Evolutionary conservation across 2,888 invertebrate species (phyloP), one percentile per base, ranked within the genome.

Genomic region (Calephelis perditalis): DNA sequence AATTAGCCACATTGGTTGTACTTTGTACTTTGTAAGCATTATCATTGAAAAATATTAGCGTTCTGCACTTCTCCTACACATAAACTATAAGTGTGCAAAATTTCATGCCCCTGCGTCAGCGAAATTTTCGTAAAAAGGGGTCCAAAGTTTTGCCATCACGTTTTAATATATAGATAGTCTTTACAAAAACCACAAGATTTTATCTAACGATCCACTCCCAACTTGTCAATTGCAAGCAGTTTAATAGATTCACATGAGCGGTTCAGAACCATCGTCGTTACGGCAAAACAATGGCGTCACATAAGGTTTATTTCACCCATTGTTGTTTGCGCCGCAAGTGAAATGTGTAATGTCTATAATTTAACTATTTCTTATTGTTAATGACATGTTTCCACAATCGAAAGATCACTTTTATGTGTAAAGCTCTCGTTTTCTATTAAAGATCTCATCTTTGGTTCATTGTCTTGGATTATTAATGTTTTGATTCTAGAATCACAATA

Each of bases 321-420:
- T 49, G 49, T 49, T 49, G 10, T 26, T 49, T 26, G 49, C 26
- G 12, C 49, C 26, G 15, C 49, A 49, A 49, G 49, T 49, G 49
- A 49, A 49, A 49, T 49, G 49, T 15, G 15, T 49, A 49, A 49
- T 49, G 49, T 26, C 49, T 49, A 49, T 49, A 47, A 47, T 47
- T 47, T 10, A 8, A 49, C 15, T 49, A 49, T 49, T 49, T 49
- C 49, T 47, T 26, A 49, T 49, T 49, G 49, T 49, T 49, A 26
- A 49, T 26, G 26, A 49, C n/a, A 12, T 10, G 49, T 49, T 26
- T 49, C 49, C 15, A 49, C 49, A 15, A 26, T 49, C 49, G 47
- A 47, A n/a, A 26, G 9, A 26, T 49, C 49, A 49, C 49, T 49
- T 49, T 49, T 49, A 10, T 26, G 26, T 9, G 49, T 8, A 15